Conservation (phyloP, 2,888 invertebrate species). For the Apotomis betuletana region DNA sequence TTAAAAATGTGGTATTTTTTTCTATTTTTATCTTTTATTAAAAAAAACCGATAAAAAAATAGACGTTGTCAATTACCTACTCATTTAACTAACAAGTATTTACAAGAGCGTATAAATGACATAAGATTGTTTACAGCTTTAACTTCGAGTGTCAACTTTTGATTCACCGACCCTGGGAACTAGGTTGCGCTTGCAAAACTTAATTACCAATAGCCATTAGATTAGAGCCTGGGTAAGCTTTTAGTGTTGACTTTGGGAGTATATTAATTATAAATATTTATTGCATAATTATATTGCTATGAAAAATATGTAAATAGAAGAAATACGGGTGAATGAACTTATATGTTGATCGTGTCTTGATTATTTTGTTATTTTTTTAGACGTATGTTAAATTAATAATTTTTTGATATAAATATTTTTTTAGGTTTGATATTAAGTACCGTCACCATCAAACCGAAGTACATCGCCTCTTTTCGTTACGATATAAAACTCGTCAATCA, state of each 20-base stretch:
- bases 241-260: conserved; percentile 1
- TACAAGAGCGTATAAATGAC: not conserved
- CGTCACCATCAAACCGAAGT: too few relatives aligned
- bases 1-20: too few relatives aligned
- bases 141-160: not conserved
- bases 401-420: too few relatives aligned
- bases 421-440: too few relatives aligned
- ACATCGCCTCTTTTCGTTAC: too few relatives aligned
- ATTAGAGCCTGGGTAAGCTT: not conserved
- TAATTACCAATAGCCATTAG: not conserved
- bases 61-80: too few relatives aligned
- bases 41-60: too few relatives aligned
- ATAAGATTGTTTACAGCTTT: not conserved
- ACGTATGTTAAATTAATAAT: too few relatives aligned
- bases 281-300: not conserved
- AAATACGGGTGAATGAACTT: not conserved
- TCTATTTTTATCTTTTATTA: too few relatives aligned
- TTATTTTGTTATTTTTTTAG: too few relatives aligned
- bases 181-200: conserved; percentile 16
- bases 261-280: conserved; percentile 2
- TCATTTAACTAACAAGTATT: not conserved
- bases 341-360: too few relatives aligned
- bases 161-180: not conserved
- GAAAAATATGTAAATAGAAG: not conserved
- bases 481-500: too few relatives aligned